Evolutionary conservation across 1,140 invertebrate species (phyloP).

Genomic region (Drosophila novamexicana): DNA sequence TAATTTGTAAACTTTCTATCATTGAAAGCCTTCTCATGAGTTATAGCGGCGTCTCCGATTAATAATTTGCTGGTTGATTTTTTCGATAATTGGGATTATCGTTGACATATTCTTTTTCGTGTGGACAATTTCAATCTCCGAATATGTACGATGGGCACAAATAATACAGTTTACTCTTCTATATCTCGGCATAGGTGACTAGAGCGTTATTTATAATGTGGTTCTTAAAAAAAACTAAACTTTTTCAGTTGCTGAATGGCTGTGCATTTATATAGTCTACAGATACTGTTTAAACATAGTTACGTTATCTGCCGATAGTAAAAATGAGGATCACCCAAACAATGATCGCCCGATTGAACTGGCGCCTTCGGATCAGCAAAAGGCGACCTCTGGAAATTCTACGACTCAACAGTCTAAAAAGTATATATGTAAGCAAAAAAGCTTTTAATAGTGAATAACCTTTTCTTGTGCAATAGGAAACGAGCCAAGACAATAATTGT

Average conservation of each 20-base stretch:
- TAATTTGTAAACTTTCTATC: not conserved
- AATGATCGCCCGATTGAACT: too few relatives aligned
- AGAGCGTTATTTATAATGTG: not conserved
- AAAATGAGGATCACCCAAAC: too few relatives aligned
- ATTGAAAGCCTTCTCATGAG: not conserved
- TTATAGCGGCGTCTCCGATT: conserved; percentile 13
- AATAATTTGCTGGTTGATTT: conserved; percentile 47
- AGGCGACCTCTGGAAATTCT: too few relatives aligned
- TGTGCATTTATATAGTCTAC: conserved; percentile 44
- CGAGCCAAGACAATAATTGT: too few relatives aligned
- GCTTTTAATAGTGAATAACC: too few relatives aligned
- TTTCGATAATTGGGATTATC: conserved; percentile 27
- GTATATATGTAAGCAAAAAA: too few relatives aligned
- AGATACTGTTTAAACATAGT: conserved; percentile 30
- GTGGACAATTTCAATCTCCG: conserved; percentile 25
- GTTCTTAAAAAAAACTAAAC: not conserved
- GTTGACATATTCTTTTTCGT: conserved; percentile 34
- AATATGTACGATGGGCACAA: not conserved
- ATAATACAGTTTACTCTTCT: conserved; percentile 31
- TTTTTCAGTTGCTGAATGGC: conserved; percentile 40
- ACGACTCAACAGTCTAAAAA: too few relatives aligned
- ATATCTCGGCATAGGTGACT: conserved; percentile 47
- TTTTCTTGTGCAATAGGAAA: too few relatives aligned
- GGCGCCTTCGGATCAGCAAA: too few relatives aligned
- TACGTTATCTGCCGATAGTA: too few relatives aligned